These are phyloP conservation scores for Leptinotarsa lineolata DNA, from an alignment of 1,140 invertebrate genomes.

Conservation along the genomic window DNA sequence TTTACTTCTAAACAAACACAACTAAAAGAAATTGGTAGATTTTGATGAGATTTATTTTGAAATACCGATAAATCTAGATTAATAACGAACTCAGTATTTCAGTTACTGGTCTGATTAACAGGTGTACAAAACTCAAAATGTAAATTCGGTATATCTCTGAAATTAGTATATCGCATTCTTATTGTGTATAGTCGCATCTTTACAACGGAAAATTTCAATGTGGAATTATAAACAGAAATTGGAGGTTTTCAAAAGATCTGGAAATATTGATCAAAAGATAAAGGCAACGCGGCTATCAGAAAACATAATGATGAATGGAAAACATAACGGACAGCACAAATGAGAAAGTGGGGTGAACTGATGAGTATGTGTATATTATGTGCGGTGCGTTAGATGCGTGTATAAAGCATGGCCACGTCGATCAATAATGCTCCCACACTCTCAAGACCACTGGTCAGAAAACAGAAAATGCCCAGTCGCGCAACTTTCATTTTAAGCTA, in stretches of 20 bases:
- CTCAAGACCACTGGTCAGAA: conserved; percentile 55
- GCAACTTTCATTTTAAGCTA: conserved; percentile 54
- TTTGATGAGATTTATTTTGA: not conserved
- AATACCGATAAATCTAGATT: no score
- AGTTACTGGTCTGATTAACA: not conserved
- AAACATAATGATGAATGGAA: conserved; percentile 54
- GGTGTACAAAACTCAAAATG: not conserved
- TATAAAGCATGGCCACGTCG: conserved; percentile 45
- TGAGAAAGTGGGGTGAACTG: conserved; percentile 42
- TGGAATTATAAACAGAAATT: not conserved
- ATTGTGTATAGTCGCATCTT: not conserved
- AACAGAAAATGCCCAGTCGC: conserved; percentile 52
- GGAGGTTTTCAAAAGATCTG: not conserved
- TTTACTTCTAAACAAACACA: no score
- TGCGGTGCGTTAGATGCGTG: conserved; percentile 47
- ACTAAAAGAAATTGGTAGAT: no score
- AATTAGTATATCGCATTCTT: conserved; percentile 31
- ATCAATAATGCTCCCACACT: conserved; percentile 55
- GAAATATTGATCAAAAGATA: conserved; percentile 54
- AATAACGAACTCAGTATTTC: not conserved
- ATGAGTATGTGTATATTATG: conserved; percentile 43
- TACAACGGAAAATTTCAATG: not conserved
- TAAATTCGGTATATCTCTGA: conserved; percentile 42
- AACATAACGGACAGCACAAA: conserved; percentile 53
- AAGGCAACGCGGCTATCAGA: conserved; percentile 51